These are phyloP conservation scores for Eptatretus atami DNA, from an alignment of 2,797 vertebrate genomes.

Conservation along the genomic window DNA sequence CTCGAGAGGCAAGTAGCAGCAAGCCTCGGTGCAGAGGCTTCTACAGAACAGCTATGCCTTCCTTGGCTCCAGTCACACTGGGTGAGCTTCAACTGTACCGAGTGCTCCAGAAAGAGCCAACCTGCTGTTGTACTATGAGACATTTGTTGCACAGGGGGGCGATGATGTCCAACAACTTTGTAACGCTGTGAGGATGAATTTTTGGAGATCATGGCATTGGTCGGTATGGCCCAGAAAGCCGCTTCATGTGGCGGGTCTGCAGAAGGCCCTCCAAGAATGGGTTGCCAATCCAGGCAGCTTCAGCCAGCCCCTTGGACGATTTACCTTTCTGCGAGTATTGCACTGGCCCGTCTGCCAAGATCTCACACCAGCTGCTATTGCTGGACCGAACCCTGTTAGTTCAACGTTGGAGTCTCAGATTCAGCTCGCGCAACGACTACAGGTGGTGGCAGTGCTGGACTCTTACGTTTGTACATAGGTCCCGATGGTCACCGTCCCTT, in stretches of 20 bases:
- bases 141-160: slow-evolving; percentile 92
- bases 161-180: slow-evolving; percentile 95
- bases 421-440: too few species aligned
- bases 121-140: slow-evolving; percentile 85
- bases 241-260: slow-evolving; percentile 55
- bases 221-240: slow-evolving; percentile 98
- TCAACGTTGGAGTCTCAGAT: neutral
- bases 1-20: too few species aligned
- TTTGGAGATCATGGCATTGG: slow-evolving; percentile 90
- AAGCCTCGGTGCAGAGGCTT: too few species aligned
- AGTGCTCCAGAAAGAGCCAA: slow-evolving; percentile 81
- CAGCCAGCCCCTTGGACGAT: slow-evolving; percentile 67
- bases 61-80: slow-evolving; percentile 20
- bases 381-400: slow-evolving; percentile 16
- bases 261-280: slow-evolving; percentile 88
- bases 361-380: slow-evolving; percentile 32
- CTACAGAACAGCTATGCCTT: too few species aligned
- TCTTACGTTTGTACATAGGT: too few species aligned
- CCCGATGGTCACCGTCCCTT: too few species aligned
- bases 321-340: slow-evolving; percentile 83
- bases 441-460: too few species aligned
- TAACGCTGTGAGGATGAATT: slow-evolving; percentile 89
- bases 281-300: slow-evolving; percentile 70
- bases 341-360: slow-evolving; percentile 75
- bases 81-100: slow-evolving; percentile 88